Percentiles rank a stretch among this genome's conserved stretches.
Conservation (phyloP, 2,113 vertebrate species). For the Rhinopomastus cyanomelas region DNA sequence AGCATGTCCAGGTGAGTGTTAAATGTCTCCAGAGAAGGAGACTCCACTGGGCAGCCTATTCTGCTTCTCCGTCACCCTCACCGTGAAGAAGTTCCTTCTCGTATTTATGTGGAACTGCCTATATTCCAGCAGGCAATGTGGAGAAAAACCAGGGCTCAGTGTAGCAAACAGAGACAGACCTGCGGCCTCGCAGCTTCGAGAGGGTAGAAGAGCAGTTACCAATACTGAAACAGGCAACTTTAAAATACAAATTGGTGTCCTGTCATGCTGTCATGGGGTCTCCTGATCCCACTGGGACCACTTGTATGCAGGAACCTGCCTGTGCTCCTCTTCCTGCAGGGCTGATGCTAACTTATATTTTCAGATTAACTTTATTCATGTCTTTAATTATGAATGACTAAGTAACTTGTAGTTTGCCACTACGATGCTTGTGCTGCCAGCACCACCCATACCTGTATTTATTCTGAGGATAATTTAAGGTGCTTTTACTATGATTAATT, state of each 20-base stretch:
- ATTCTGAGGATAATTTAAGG: background rate
- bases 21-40: too few species aligned
- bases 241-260: background rate
- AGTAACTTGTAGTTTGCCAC: background rate
- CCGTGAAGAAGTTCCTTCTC: too few species aligned
- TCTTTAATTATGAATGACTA: background rate
- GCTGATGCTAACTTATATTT: background rate
- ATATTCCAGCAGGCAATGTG: background rate
- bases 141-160: background rate
- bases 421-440: background rate
- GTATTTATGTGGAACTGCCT: too few species aligned
- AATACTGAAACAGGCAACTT: background rate
- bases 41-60: too few species aligned
- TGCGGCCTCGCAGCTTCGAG: background rate
- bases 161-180: background rate
- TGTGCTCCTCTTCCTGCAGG: background rate
- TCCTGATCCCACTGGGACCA: background rate
- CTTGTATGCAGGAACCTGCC: background rate
- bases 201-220: background rate
- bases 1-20: too few species aligned
- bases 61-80: too few species aligned
- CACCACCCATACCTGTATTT: background rate
- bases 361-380: background rate
- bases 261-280: background rate
- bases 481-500: background rate